Base-by-base conservation (phyloP, 2,888 invertebrate species). In the Pinctada fucata region DNA sequence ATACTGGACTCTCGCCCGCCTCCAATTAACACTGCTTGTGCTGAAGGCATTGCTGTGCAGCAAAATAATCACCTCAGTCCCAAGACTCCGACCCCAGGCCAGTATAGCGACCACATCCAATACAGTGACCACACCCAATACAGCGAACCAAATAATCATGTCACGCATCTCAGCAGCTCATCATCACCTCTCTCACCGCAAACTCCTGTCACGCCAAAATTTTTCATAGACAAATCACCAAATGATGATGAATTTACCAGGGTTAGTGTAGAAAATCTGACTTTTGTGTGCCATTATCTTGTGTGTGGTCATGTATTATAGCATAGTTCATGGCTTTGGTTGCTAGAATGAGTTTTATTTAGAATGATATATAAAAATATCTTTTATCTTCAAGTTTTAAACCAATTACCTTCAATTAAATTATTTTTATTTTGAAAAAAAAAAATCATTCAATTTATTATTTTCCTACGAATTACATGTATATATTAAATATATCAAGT, bases 241-340 rank as follows among this genome's bases (percentile, higher is more conserved):
- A 69, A 83, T 63, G 89, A 89, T 79, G 90, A 90, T 85, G 89
- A 89, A 78, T 90, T 91, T 82, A 88, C 90, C 75, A 86, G 90
- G 90, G 91, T 91, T 86, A 88, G 91, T 90, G 68, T 80, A 52
- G 58, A 5, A 52, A 8, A n/a, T n/a, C n/a, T n/a, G n/a, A n/a
- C n/a, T n/a, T n/a, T n/a, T n/a, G n/a, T n/a, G n/a, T n/a, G n/a
- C n/a, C n/a, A n/a, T n/a, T n/a, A n/a, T n/a, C n/a, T n/a, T n/a
- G n/a, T n/a, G n/a, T n/a, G n/a, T n/a, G n/a, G n/a, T n/a, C n/a
- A n/a, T n/a, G n/a, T n/a, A n/a, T n/a, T n/a, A n/a, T n/a, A n/a
- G n/a, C n/a, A n/a, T n/a, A n/a, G n/a, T n/a, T n/a, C n/a, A n/a
- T n/a, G n/a, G n/a, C n/a, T n/a, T n/a, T n/a, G n/a, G n/a, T n/a